Base-by-base conservation (phyloP, 2,113 vertebrate genomes). In the Macrotis lagotis region DNA sequence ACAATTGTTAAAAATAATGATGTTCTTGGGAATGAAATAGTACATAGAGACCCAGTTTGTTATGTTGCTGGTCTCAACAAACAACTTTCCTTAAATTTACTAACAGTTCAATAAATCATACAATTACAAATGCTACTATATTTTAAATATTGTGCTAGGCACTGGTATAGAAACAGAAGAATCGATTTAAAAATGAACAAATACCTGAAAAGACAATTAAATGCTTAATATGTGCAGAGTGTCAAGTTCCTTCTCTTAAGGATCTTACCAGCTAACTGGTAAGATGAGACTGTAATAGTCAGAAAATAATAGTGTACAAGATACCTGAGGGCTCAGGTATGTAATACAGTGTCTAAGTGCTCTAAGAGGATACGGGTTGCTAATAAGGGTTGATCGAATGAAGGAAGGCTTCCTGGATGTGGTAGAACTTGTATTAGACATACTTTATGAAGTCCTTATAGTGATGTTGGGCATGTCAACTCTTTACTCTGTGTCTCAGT, bases 221-320 rank as follows among this genome's bases (percentile, higher is more conserved):
- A 7, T 74, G 37, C 66, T 74, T n/a, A 44, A 37, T 74, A 8
- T 83, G 8, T 83, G n/a, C 19, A 83, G 66, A 91, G 44, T 25
- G 3, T 49, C 92, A 49, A 89, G 31, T 83, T 66, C 88, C 28
- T 48, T 10, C 25, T 2, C 92, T 94, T 11, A 25, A 74, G 66
- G 49, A 91, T 5, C 19, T 94, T 92, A 19, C 0, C 91, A 37
- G 52, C 89, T 50, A 47, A 52, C 7, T 37, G 31, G 89, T 92
- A 25, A 95, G 90, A 88, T 74, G 59, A n/a, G 28, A 89, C 52
- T 74, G 19, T 93, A 50, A 91, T n/a, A 26, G 88, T 48, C 44
- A 91, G 52, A 55, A 93, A 94, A 37, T 1, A 50, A 89, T 26
- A 51, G 48, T 74, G 59, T 92, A 48, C 55, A 93, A 59, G 90